Base-by-base conservation (phyloP, 2,797 vertebrate genomes). In the Sebastolobus altivelis region DNA sequence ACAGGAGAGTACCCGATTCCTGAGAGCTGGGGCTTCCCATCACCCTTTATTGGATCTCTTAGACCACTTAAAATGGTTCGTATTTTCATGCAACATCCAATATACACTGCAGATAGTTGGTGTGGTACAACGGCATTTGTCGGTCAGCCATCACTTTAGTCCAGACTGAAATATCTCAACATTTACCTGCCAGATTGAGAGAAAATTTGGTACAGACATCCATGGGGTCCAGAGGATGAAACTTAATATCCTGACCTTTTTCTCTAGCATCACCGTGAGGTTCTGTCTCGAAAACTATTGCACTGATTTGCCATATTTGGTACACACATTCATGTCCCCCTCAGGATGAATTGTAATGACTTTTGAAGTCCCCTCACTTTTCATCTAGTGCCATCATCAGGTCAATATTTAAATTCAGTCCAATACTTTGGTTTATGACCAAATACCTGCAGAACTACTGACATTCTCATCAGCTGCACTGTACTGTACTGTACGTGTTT, bases 21-120 rank as follows among this genome's bases (percentile, higher is more conserved):
- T 18, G 96, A 97, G 35, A 88, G 96, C 80, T 99, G 97, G 98
- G 95, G 97, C 56, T 98, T 97, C 65, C 88, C 94, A 1, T 88
- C 90, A 1, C 97, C 98, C 0, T 97, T 95, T 72, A 95, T 99
- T 4, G 97, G 97, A 83, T 99, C 98, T 65, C 94, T 99, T 69
- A 93, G 95, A 49, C 97, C 97, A 8, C 94, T 99, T 74, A 97
- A 97, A 95, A 99, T 99, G 97, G 98, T 99, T 92, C 0, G 88
- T 87, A 56, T 20, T 72, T 59, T 29, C 80, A 12, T 52, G 0
- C 20, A 8, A 22, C 13, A 40, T 55, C 49, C 10, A 11, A 52
- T 63, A 22, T 37, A 27, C n/a, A 67, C 13, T 25, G 31, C 60
- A 62, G 10, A 37, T n/a, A 37, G 60, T 11, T 4, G 13, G 5